Evolutionary conservation across 2,113 vertebrate genomes (phyloP), one percentile per base, ranked within the genome.

Genomic region (Pachycephala philippinensis): DNA sequence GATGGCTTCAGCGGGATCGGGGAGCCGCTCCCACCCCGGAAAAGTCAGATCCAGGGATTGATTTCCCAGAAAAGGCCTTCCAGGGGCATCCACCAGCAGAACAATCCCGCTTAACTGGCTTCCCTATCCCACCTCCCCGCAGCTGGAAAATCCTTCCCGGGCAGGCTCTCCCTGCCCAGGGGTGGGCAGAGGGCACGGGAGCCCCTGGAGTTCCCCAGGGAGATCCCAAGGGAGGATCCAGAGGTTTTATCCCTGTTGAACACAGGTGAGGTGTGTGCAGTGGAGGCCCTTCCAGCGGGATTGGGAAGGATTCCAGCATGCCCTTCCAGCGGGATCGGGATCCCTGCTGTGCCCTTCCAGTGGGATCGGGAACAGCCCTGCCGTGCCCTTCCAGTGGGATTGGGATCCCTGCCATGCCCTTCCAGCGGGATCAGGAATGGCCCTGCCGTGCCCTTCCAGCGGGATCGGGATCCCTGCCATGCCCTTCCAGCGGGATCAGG

Each of bases 341-440:
- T 11, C 11, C 20, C 13, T 0, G 0, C 19, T 3, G 3, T 23
- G 49, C 28, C 20, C 15, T 40, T 54, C 44, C n/a, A 40, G 13
- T 1, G 30, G 30, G 47, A 63, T 27, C 3, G 0, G 35, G 45
- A 27, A 40, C 13, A 28, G 7, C 4, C 28, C 9, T 0, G 0
- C 7, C 1, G 0, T 21, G 13, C 6, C 18, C 13, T 45, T 75
- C 54, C 45, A 45, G 20, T 11, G 18, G 30, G 30, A 56, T 13
- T 27, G 20, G 5, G 47, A n/a, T n/a, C 15, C 47, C 35, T 2
- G 2, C 7, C 2, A 0, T 30, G 47, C 8, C 20, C 37, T 65
- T 68, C 47, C 59, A 3, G 1, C 5, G 21, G 30, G n/a, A 20
- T 6, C 4, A 10, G 35, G 54, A 52, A 63, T 6, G 5, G 61